phyloP scores from a whole-genome alignment of 2,888 invertebrate genomes.

The Maniola hyperantus region DNA sequence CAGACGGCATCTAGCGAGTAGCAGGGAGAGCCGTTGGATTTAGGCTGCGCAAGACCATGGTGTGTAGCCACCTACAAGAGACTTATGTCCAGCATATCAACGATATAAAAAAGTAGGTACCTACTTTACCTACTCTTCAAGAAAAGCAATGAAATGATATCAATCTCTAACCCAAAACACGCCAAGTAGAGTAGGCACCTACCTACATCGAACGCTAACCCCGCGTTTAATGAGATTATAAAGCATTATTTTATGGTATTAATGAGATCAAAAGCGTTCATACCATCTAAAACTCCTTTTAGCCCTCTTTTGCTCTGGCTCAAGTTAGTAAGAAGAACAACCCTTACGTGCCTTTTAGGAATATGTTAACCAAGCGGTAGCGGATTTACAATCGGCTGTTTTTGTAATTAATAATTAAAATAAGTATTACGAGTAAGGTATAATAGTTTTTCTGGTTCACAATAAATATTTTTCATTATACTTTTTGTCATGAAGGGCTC shows the following conservation, averaged over 20 bases:
- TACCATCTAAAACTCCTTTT: constrained; percentile 83
- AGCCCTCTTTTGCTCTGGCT: constrained; percentile 77
- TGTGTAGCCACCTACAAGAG: no score
- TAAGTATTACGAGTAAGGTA: background rate
- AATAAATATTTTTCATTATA: no score
- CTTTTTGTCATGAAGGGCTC: no score
- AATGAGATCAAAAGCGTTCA: constrained; percentile 89
- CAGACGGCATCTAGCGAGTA: no score
- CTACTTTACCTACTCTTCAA: background rate
- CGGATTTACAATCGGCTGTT: background rate
- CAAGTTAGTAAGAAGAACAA: constrained; percentile 80
- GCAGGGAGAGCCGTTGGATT: no score
- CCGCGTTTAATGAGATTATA: constrained; percentile 89
- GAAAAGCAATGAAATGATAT: constrained; percentile 53
- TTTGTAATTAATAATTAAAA: no score
- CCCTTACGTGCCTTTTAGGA: constrained; percentile 44
- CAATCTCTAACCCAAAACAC: constrained; percentile 53
- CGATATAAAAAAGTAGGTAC: no score
- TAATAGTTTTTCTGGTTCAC: no score
- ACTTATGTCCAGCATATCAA: no score
- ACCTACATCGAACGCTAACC: constrained; percentile 83
- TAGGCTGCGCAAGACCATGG: no score
- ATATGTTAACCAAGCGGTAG: background rate
- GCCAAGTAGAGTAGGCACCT: constrained; percentile 62
- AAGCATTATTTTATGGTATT: constrained; percentile 89